Conservation (phyloP, 2,113 vertebrate genomes). For the Lutjanus erythropterus region DNA sequence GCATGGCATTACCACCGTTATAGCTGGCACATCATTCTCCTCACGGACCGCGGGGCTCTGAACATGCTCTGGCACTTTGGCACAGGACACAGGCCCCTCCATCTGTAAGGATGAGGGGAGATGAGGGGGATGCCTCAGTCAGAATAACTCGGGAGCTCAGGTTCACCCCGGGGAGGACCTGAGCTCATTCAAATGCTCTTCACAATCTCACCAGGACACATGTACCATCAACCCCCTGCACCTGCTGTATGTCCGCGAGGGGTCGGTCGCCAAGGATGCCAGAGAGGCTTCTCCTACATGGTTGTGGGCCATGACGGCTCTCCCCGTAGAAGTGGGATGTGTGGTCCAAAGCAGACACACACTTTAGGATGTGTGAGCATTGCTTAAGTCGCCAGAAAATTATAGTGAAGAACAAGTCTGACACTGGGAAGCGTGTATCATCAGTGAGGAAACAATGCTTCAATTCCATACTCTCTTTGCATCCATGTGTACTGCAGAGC, state of each 20-base stretch:
- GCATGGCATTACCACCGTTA: constrained; percentile 20
- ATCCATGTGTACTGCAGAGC: too few species aligned
- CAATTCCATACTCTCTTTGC: too few species aligned
- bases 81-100: constrained; percentile 29
- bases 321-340: not conserved
- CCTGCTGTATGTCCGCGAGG: constrained; percentile 37
- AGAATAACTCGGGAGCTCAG: constrained; percentile 33
- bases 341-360: not conserved
- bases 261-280: constrained; percentile 1
- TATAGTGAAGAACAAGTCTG: not conserved
- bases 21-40: constrained; percentile 14
- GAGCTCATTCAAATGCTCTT: constrained; percentile 54
- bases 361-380: not conserved
- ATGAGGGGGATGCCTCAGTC: constrained; percentile 31
- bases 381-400: not conserved
- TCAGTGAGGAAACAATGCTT: not conserved
- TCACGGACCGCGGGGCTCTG: constrained; percentile 31
- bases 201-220: constrained; percentile 53
- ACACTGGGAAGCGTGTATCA: not conserved
- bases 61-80: constrained; percentile 39
- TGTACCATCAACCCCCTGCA: constrained; percentile 54
- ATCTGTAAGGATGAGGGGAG: constrained; percentile 46
- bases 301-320: constrained; percentile 2
- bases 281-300: constrained; percentile 18
- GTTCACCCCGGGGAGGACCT: constrained; percentile 31